Percentiles rank a stretch among this genome's conserved stretches.
Conservation (phyloP, 64 coral and sea anemone genomes). For the Pocillopora damicornis region DNA sequence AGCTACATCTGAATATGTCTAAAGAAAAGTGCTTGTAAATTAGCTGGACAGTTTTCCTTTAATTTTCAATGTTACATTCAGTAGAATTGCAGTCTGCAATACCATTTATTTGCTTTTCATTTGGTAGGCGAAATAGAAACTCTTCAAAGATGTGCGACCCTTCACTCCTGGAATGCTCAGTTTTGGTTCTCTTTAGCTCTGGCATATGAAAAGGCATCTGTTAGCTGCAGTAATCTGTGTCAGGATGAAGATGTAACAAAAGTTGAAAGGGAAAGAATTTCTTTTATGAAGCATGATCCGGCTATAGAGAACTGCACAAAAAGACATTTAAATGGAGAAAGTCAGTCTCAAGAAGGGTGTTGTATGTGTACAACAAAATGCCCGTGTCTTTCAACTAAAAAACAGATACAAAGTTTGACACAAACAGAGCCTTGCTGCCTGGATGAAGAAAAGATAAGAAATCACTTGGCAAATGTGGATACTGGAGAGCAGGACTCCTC, state of each 20-base stretch:
- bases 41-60: not conserved
- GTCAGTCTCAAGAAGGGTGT: not conserved
- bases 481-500: not conserved
- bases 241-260: not conserved
- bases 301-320: not conserved
- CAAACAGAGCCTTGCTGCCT: not conserved
- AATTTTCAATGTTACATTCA: too few species aligned
- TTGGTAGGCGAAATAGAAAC: slow-evolving; percentile 43
- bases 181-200: slow-evolving; percentile 46
- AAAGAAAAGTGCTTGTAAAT: not conserved
- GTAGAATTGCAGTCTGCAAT: too few species aligned
- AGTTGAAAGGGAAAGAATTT: not conserved
- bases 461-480: not conserved
- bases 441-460: not conserved
- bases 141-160: slow-evolving; percentile 27
- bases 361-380: not conserved
- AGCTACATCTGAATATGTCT: too few species aligned
- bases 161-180: slow-evolving; percentile 52
- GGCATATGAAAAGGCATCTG: slow-evolving; percentile 35
- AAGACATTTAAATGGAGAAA: not conserved
- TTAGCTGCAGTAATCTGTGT: not conserved
- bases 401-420: not conserved
- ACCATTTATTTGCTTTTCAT: not conserved
- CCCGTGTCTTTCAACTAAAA: not conserved
- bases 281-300: not conserved